Conservation (phyloP, 92 coral and sea anemone species). For the Virgularia gustaviana region DNA sequence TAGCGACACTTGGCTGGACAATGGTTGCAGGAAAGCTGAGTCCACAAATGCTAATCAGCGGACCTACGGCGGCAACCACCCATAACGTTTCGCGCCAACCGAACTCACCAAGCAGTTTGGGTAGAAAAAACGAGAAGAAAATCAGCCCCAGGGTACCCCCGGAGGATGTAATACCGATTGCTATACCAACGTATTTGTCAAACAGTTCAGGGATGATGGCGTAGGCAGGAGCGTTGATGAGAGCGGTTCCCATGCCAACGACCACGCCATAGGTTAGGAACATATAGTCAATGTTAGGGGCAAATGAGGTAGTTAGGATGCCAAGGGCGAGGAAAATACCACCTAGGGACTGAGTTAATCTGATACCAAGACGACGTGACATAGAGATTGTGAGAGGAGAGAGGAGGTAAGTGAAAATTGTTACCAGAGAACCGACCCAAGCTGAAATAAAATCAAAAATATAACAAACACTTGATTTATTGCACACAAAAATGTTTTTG, state of each 20-base stretch:
- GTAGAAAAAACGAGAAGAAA: conserved; percentile 31
- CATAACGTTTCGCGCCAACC: conserved; percentile 43
- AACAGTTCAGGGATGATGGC: conserved; percentile 38
- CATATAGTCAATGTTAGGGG: conserved; percentile 23
- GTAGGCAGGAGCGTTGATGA: conserved; percentile 26
- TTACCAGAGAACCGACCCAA: conserved; percentile 28
- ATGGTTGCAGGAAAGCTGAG: background rate
- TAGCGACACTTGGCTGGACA: background rate
- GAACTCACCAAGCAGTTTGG: conserved; percentile 28
- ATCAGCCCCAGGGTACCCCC: conserved; percentile 31
- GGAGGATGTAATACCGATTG: conserved; percentile 14
- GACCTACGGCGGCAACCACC: conserved; percentile 32
- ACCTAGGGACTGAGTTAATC: conserved; percentile 13
- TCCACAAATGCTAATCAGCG: conserved; percentile 33
- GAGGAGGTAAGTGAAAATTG: conserved; percentile 1
- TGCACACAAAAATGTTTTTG: too few relatives aligned
- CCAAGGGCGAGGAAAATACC: conserved; percentile 32
- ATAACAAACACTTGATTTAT: background rate
- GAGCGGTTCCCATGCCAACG: conserved; percentile 22
- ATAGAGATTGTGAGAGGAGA: conserved; percentile 29
- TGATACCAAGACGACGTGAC: conserved; percentile 20
- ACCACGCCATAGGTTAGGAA: conserved; percentile 39
- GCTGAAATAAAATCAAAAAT: background rate
- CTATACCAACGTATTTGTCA: conserved; percentile 31
- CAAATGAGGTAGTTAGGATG: conserved; percentile 31